Evolutionary conservation across 2,888 invertebrate species (phyloP).

Genomic region (Rhingia campestris): DNA sequence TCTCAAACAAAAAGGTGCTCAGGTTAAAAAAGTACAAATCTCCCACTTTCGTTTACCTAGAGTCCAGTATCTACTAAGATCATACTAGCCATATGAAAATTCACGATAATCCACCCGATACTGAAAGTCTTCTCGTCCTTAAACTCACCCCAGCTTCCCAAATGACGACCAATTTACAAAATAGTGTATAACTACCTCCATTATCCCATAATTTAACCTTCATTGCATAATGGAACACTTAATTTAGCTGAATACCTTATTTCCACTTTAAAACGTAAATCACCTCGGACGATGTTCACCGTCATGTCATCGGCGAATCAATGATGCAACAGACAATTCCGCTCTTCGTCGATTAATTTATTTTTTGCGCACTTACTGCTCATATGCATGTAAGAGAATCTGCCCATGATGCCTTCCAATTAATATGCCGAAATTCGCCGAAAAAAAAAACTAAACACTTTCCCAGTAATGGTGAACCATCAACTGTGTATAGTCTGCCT

Average conservation of each 20-base stretch:
- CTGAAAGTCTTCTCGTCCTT: too few relatives aligned
- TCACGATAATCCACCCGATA: too few relatives aligned
- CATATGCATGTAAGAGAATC: constrained; percentile 15
- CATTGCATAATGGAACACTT: constrained; percentile 22
- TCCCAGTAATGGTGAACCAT: constrained; percentile 56
- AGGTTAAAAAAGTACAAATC: too few relatives aligned
- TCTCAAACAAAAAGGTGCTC: too few relatives aligned
- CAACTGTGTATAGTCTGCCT: constrained; percentile 12
- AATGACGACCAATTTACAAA: background rate
- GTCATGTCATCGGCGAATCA: constrained; percentile 37
- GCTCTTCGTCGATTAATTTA: constrained; percentile 31
- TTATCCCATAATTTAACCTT: constrained; percentile 30
- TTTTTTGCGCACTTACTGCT: constrained; percentile 1
- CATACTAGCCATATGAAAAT: too few relatives aligned
- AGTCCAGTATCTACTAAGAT: too few relatives aligned
- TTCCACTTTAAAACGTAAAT: constrained; percentile 52
- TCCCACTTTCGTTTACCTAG: too few relatives aligned
- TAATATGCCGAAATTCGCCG: constrained; percentile 62
- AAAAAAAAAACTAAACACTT: constrained; percentile 36
- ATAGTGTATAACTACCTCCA: background rate
- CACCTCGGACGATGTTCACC: constrained; percentile 47
- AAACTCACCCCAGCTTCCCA: too few relatives aligned
- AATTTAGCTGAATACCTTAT: constrained; percentile 9
- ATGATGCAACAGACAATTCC: constrained; percentile 52
- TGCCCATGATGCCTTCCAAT: constrained; percentile 52